Conservation (phyloP, 2,797 vertebrate genomes). For the Sebastes jordani region DNA sequence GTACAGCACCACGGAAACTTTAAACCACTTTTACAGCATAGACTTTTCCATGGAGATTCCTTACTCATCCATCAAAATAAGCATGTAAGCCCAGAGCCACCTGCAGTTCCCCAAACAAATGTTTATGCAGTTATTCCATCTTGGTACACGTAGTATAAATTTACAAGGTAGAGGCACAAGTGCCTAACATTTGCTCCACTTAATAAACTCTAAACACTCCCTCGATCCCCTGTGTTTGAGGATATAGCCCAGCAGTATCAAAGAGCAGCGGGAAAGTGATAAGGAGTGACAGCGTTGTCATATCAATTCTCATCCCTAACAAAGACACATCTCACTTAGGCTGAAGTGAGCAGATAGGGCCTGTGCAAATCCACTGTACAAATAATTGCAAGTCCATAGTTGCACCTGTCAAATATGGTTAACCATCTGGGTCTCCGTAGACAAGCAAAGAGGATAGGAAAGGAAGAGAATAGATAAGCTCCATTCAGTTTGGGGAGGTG, state of each 20-base stretch:
- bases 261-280: slow-evolving; percentile 40
- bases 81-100: neutral
- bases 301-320: slow-evolving; percentile 53
- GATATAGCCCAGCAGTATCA: slow-evolving; percentile 34
- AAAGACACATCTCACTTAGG: slow-evolving; percentile 58
- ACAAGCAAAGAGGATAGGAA: slow-evolving; percentile 24
- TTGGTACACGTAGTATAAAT: neutral
- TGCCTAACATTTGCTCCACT: neutral
- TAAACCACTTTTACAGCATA: neutral
- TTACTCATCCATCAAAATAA: neutral
- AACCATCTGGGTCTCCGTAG: slow-evolving; percentile 51
- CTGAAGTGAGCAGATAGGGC: slow-evolving; percentile 51
- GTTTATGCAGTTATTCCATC: neutral
- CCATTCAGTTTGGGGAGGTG: slow-evolving; percentile 55
- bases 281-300: slow-evolving; percentile 49
- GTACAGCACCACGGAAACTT: neutral
- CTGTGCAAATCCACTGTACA: slow-evolving; percentile 55
- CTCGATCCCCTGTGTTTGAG: neutral
- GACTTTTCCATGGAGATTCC: neutral
- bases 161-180: neutral
- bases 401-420: slow-evolving; percentile 76
- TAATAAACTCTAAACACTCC: slow-evolving; percentile 29
- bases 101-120: neutral
- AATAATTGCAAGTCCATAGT: slow-evolving; percentile 70
- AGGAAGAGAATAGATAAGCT: slow-evolving; percentile 51